These are phyloP conservation scores for Hyperopisus bebe DNA, from an alignment of 2,113 vertebrate species.

Conservation along the genomic window DNA sequence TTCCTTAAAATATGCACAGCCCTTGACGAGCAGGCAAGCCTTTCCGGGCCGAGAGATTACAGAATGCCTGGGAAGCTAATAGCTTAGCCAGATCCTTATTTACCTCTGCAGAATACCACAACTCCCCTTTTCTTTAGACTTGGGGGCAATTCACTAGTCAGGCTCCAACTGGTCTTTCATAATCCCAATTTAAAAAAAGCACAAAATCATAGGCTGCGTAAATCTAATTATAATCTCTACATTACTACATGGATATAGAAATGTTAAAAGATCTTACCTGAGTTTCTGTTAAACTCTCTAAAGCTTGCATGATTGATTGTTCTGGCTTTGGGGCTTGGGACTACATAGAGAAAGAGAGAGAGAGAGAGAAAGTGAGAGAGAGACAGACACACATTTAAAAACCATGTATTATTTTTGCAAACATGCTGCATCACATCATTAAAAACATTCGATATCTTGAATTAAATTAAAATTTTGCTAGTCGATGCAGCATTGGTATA, in stretches of 20 bases:
- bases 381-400: background rate
- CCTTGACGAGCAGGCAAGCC: background rate
- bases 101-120: background rate
- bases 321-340: slow-evolving; percentile 64
- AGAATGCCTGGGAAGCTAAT: background rate
- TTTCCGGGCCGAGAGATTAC: background rate
- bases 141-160: background rate
- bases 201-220: background rate
- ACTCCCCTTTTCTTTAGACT: background rate
- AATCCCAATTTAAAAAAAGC: background rate
- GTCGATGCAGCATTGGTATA: no score
- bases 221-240: background rate
- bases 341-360: slow-evolving; percentile 30
- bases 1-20: slow-evolving; percentile 20
- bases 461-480: background rate
- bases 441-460: background rate
- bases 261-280: slow-evolving; percentile 61
- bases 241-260: background rate
- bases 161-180: background rate
- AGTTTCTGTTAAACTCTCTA: slow-evolving; percentile 76
- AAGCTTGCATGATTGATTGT: slow-evolving; percentile 70
- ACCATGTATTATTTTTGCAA: background rate
- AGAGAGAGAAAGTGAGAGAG: background rate
- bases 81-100: background rate
- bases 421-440: background rate